Conservation (phyloP, 2,797 vertebrate species). For the Alfaro cultratus region DNA sequence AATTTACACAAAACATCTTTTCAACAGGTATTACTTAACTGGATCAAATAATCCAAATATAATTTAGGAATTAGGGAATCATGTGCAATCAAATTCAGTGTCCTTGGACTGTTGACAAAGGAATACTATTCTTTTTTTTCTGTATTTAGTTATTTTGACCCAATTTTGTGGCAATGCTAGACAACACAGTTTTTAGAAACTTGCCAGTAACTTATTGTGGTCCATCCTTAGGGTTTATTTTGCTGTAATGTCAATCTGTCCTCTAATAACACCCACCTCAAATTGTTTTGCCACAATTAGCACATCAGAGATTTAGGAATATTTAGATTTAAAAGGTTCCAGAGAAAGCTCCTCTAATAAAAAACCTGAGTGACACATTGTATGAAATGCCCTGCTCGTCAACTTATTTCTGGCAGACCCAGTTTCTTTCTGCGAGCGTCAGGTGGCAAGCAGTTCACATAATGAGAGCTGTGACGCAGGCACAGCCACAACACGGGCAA, state of each 20-base stretch:
- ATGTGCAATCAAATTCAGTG: neutral
- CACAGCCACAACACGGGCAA: slow-evolving; percentile 8
- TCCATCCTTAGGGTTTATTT: neutral
- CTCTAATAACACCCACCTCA: neutral
- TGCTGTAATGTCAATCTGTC: slow-evolving; percentile 1
- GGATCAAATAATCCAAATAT: neutral
- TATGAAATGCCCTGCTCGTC: slow-evolving; percentile 25
- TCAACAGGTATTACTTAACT: neutral
- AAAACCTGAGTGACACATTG: slow-evolving; percentile 21
- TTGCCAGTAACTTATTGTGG: neutral
- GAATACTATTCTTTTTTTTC: neutral
- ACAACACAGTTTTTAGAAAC: neutral
- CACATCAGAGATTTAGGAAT: neutral
- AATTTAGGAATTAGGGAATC: neutral
- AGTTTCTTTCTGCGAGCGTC: slow-evolving; percentile 43
- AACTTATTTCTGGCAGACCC: slow-evolving; percentile 54
- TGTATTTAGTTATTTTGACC: neutral
- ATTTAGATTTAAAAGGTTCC: neutral
- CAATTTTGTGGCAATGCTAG: neutral
- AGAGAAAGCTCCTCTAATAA: slow-evolving; percentile 12
- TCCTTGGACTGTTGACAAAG: neutral
- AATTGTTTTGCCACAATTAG: neutral
- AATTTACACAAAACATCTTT: neutral
- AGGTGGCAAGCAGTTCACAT: slow-evolving; percentile 51
- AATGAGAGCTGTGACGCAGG: slow-evolving; percentile 47